Base-by-base conservation (phyloP, 2,113 vertebrate genomes). In the Oncorhynchus kisutch region DNA sequence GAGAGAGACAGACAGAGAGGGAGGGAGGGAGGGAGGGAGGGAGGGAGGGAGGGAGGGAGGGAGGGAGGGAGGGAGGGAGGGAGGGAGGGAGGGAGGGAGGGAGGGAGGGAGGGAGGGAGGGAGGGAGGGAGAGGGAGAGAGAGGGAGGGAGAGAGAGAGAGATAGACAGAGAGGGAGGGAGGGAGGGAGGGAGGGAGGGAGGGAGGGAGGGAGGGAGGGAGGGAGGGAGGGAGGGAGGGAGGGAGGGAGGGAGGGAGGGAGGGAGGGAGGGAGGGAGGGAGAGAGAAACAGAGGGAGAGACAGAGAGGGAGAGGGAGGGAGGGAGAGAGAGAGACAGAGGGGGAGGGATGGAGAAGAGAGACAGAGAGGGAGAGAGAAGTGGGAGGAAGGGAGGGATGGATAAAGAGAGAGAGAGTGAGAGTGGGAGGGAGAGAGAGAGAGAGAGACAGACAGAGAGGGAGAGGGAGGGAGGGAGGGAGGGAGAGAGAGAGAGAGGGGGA, bases 51-150 rank as follows among this genome's bases (percentile, higher is more conserved):
- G 69, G 24, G 29, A 77, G 31, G 0, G 0, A 71, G 60, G 6
- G 20, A 71, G 49, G 18, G 70, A 71, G 70, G 2, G 71, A 24
- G 39, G 76, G 45, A 14, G 20, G 69, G 70, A 18, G 70, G 59
- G 70, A 2, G 71, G 24, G 39, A 77, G 45, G 14, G 24, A 11
- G 31, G 22, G 27, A 0, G 22, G 9, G 16, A 51, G 24, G 2
- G 48, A 0, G 13, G 0, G 48, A 14, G 2, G 0, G 3, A 3
- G 1, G 1, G 34, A 7, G 25, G 1, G 25, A 25, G 25, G 2
- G 25, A 2, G 25, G 2, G 25, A 25, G 1, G 27, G 31, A 59
- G 70, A 18, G 51, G 59, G 71, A 6, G 31, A 6, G 31, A 1
- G 5, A 34, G 31, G 3, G 6, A 6, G 31, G 13, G 76, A 22